Evolutionary conservation across 2,113 vertebrate species (phyloP).

Genomic region (Garra rufa): DNA sequence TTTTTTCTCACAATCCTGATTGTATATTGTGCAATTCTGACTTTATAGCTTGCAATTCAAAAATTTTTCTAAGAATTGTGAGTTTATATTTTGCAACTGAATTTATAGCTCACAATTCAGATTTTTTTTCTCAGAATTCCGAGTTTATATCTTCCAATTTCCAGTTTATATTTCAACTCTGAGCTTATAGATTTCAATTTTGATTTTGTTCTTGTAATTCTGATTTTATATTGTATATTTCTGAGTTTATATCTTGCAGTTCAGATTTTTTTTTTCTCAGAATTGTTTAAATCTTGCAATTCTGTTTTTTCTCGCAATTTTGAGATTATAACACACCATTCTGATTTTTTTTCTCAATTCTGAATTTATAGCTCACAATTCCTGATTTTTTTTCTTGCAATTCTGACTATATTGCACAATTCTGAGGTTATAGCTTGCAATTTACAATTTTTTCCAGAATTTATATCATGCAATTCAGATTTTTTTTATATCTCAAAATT

Average conservation of each 20-base stretch:
- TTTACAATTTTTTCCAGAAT: too few relatives aligned
- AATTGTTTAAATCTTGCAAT: background rate
- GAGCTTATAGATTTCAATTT: background rate
- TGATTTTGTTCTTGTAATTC: background rate
- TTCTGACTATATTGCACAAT: too few relatives aligned
- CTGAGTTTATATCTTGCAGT: background rate
- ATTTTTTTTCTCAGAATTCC: background rate
- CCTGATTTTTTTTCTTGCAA: too few relatives aligned
- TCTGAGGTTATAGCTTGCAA: too few relatives aligned
- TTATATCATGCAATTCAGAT: too few relatives aligned
- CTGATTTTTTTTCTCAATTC: too few relatives aligned
- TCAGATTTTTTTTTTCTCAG: too few relatives aligned
- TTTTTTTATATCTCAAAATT: too few relatives aligned
- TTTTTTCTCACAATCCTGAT: background rate
- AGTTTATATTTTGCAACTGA: background rate
- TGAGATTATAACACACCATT: too few relatives aligned
- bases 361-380: too few relatives aligned
- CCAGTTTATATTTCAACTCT: background rate
- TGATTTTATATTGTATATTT: background rate
- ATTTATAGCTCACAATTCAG: background rate
- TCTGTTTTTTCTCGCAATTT: too few relatives aligned
- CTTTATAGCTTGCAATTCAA: background rate
- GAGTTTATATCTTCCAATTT: background rate
- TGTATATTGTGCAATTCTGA: background rate
- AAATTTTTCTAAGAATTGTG: too few relatives aligned